Evolutionary conservation across 2,797 vertebrate genomes (phyloP).

Genomic region (Sebastes oblongus): DNA sequence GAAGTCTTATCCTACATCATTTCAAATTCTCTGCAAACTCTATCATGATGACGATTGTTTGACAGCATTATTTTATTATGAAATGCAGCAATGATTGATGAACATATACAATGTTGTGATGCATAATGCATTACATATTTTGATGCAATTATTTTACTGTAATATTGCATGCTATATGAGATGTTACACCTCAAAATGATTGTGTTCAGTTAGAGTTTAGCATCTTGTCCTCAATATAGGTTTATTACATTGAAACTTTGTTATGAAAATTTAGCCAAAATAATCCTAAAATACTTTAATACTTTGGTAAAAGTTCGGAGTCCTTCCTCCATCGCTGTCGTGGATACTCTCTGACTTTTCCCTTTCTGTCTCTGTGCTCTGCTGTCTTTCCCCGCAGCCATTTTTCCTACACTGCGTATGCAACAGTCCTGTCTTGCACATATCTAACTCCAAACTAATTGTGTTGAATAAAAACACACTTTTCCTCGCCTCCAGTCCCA

Average conservation of each 20-base stretch:
- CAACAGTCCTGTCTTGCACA: neutral
- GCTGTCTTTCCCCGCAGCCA: neutral
- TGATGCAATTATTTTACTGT: neutral
- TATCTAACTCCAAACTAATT: slow-evolving; percentile 14
- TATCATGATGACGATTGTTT: neutral
- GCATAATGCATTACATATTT: neutral
- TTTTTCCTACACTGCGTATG: neutral
- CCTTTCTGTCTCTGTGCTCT: neutral
- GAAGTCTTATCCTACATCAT: too few relatives aligned
- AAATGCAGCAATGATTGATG: neutral
- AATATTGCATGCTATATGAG: neutral
- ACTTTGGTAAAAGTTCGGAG: neutral
- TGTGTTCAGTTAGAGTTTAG: neutral
- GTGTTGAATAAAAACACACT: slow-evolving; percentile 41
- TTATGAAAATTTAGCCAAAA: neutral
- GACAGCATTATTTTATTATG: neutral
- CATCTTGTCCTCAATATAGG: neutral
- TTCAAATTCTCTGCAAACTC: neutral
- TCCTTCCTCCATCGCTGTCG: neutral
- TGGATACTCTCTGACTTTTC: neutral
- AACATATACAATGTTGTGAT: too few relatives aligned
- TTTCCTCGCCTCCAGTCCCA: neutral
- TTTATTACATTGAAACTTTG: neutral
- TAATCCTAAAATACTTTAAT: neutral
- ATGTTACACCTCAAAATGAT: neutral